Percentiles rank a stretch among this genome's conserved stretches.
Conservation (phyloP, 2,113 vertebrate genomes). For the Mystacornis crossleyi region DNA sequence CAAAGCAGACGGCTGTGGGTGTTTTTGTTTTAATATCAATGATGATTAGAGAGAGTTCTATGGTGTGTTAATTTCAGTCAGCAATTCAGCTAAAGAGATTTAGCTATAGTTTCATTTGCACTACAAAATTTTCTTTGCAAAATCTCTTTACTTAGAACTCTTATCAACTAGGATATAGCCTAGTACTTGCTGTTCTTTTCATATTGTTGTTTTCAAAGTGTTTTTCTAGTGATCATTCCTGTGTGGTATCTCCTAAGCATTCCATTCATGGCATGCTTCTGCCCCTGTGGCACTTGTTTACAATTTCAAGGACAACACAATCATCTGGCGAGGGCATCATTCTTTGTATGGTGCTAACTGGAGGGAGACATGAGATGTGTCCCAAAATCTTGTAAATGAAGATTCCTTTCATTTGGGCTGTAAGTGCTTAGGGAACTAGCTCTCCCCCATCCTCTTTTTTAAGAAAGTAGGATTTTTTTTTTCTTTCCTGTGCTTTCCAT, state of each 20-base stretch:
- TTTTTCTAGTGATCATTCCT: not conserved
- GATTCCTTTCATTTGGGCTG: not conserved
- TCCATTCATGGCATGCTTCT: not conserved
- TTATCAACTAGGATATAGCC: not conserved
- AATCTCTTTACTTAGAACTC: not conserved
- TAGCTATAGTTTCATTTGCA: not conserved
- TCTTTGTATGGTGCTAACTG: not conserved
- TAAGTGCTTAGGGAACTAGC: not conserved
- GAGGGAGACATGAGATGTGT: not conserved
- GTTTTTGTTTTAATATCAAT: not conserved
- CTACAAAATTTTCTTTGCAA: not conserved
- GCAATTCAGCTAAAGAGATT: not conserved
- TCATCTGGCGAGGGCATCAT: not conserved
- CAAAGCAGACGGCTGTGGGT: not conserved
- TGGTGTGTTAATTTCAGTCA: not conserved
- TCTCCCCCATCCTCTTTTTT: not conserved
- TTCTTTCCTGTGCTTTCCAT: not conserved
- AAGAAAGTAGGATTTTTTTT: not conserved
- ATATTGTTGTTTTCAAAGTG: not conserved
- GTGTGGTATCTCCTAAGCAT: not conserved
- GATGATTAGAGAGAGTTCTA: not conserved
- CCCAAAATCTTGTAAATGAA: not conserved
- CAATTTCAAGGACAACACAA: not conserved
- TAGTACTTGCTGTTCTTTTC: not conserved
- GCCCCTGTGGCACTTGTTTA: not conserved